Percentiles rank a stretch among this genome's conserved stretches.
Evolutionary conservation across 2,888 invertebrate genomes (phyloP).

Genomic region (Subacronicta megacephala): DNA sequence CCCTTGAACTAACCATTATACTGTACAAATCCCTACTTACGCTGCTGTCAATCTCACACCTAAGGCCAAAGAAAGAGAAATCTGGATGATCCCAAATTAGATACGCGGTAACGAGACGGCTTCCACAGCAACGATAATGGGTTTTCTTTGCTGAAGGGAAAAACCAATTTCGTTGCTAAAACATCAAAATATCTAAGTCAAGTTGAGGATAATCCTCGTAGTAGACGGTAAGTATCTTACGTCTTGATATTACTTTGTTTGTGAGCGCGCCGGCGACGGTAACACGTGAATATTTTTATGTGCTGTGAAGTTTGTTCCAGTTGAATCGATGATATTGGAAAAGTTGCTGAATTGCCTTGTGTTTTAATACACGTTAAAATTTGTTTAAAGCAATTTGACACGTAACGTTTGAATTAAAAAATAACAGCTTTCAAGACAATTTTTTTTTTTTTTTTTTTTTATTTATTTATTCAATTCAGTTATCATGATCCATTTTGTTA

Average conservation of each 20-base stretch:
- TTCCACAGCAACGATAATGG: slow-evolving; percentile 74
- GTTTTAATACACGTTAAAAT: slow-evolving; percentile 43
- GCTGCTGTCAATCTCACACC: slow-evolving; percentile 76
- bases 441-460: too few species aligned
- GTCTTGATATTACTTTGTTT: slow-evolving; percentile 74
- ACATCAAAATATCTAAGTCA: slow-evolving; percentile 83
- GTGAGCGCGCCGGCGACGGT: slow-evolving; percentile 36
- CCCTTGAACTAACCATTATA: slow-evolving; percentile 66
- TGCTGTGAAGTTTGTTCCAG: slow-evolving; percentile 43
- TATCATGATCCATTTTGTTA: too few species aligned
- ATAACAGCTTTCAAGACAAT: neutral
- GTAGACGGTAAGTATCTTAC: slow-evolving; percentile 76
- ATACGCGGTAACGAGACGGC: slow-evolving; percentile 76
- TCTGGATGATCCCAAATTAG: slow-evolving; percentile 83
- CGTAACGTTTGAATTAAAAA: neutral
- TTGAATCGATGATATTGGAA: slow-evolving; percentile 50
- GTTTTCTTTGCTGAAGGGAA: slow-evolving; percentile 77
- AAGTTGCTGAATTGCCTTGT: slow-evolving; percentile 37
- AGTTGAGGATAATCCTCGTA: slow-evolving; percentile 77
- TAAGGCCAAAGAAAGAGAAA: slow-evolving; percentile 68
- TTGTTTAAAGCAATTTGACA: slow-evolving; percentile 8
- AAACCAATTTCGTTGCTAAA: slow-evolving; percentile 82
- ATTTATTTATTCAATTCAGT: too few species aligned
- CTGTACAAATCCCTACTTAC: slow-evolving; percentile 71
- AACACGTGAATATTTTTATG: slow-evolving; percentile 53